Base-by-base conservation (phyloP, 2,113 vertebrate genomes). In the Anhinga anhinga region DNA sequence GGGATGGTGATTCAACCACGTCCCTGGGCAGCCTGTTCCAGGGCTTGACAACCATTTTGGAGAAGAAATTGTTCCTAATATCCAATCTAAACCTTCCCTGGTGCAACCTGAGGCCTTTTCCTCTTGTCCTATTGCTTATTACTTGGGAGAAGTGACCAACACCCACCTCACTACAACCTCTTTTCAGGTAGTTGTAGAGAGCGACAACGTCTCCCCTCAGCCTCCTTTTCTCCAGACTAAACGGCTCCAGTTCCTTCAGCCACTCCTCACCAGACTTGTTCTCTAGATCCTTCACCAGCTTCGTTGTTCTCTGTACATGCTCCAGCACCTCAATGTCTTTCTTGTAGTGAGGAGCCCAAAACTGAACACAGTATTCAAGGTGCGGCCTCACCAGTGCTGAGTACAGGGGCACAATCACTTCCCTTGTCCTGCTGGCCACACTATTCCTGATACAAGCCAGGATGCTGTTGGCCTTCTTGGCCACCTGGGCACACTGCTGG, bases 251-350 rank as follows among this genome's bases (percentile, higher is more conserved):
- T 8, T 89, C 23, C 19, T 11, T 56, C 70, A 74, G 13, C 13
- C 1, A 1, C 1, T 71, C 23, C 23, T 71, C 6, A 5, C 23
- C 42, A 32, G 26, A 38, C 13, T 73, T 66, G 7, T 10, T 7
- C 69, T 88, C n/a, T 13, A 82, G 69, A 56, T 10, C 15, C 18
- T 44, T 81, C 49, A 22, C 15, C 20, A 74, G 29, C 45, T 66
- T 42, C 0, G 0, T 17, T 42, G 7, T 73, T n/a, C 73, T 72
- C 7, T 81, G 58, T 16, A 50, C 25, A 7, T 0, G 0, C 20
- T 81, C 38, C 69, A 69, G 21, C 2, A 50, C 27, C 19, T 92
- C 53, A 56, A 2, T 61, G 29, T 78, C 49, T 20, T 56, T 71
- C 32, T 42, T 58, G 59, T 42, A 61, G 29, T 12, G 55, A 76